Conservation (phyloP, 2,113 vertebrate species). For the Pteronura brasiliensis region DNA sequence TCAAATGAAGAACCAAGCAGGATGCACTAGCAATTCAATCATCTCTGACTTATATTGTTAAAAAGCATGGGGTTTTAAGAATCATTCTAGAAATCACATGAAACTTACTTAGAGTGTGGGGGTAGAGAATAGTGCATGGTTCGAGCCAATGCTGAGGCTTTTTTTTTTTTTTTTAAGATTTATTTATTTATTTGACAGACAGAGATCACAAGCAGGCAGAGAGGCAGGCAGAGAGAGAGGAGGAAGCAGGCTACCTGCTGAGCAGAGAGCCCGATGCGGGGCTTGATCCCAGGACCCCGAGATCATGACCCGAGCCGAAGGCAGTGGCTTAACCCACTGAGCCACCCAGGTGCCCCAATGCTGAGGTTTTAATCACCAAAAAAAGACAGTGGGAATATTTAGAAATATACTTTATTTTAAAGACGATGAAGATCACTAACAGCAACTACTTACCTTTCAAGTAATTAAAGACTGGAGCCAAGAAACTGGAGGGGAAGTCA, state of each 20-base stretch:
- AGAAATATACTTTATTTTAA: conserved; percentile 29
- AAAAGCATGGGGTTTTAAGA: neutral
- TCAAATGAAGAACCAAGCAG: neutral
- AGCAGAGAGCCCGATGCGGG: too few relatives aligned
- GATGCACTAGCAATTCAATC: neutral
- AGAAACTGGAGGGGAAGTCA: conserved; percentile 13
- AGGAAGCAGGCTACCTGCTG: too few relatives aligned
- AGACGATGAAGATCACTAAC: neutral
- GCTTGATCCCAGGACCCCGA: too few relatives aligned
- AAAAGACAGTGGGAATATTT: neutral
- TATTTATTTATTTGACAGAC: too few relatives aligned
- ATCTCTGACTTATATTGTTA: neutral
- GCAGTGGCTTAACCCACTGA: too few relatives aligned
- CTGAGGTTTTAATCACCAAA: neutral
- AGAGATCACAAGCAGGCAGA: too few relatives aligned
- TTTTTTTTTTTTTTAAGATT: too few relatives aligned
- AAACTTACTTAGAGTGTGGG: neutral
- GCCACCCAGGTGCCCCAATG: too few relatives aligned
- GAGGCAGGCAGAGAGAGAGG: too few relatives aligned
- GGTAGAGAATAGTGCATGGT: neutral
- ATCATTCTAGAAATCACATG: neutral
- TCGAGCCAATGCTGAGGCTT: neutral
- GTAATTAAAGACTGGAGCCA: neutral
- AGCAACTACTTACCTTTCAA: conserved; percentile 12
- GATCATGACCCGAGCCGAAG: too few relatives aligned